Evolutionary conservation across 2,888 invertebrate species (phyloP), one percentile per base, ranked within the genome.

Genomic region (Cacoxenus indagator): DNA sequence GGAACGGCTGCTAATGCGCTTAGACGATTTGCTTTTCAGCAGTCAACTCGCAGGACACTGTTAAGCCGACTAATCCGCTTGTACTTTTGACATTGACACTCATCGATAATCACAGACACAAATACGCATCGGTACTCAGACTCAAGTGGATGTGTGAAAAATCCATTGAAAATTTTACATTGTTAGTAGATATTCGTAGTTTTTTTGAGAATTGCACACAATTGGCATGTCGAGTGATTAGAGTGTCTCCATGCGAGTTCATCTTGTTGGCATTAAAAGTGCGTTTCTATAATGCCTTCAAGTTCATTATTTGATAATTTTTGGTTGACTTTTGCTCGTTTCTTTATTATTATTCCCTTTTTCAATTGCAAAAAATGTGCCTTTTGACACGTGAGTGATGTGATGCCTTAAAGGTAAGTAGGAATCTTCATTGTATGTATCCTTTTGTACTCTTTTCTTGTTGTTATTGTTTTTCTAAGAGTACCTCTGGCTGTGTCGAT

Each of bases 61-160:
- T 45, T 14, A 43, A 51, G 22, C 6, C 81, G 73, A 69, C 62
- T 79, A 81, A 80, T 83, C 79, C 83, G 70, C 80, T 80, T 79
- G 82, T 78, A 70, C 82, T 83, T 83, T 77, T 83, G 51, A 51
- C 51, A 51, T 51, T 51, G 79, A 79, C 79, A 81, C 79, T 75
- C 82, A 37, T 37, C 37, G 37, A 37, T 37, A 37, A 37, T 37
- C 1, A 8, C 37, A 14, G 37, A 1, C 37, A 31, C 31, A 31
- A 4, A 31, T 9, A 31, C 31, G 9, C 31, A 31, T 9, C 8
- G 9, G 14, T 14, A 8, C 8, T 11, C 37, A 37, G 9, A 37
- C 37, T 51, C 51, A 51, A 51, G 51, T 51, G 51, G 51, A 17
- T 19, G 70, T 68, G 74, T 70, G 65, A 68, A 55, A 71, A 78